Base-by-base conservation (phyloP, 2,888 invertebrate genomes). In the Auanema sp. region DNA sequence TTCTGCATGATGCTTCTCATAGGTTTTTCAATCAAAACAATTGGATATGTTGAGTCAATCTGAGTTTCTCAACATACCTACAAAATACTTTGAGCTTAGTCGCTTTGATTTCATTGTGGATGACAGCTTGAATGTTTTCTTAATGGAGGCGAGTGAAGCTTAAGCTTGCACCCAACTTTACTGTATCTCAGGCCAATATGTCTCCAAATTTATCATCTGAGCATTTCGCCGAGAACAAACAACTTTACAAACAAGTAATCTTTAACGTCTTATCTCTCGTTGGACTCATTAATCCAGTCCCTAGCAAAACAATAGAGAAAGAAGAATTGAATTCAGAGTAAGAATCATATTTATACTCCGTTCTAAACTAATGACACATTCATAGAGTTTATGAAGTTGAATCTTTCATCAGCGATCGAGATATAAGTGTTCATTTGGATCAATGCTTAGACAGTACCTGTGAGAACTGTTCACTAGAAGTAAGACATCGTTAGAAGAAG, bases 121-220 rank as follows among this genome's bases (percentile, higher is more conserved):
- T 84, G 91, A 92, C 72, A 87, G 92, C 59, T 84, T 96, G 0
- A 90, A 90, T 55, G 91, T 95, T 0, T 91, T 89, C 80, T 87
- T 94, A 6, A 90, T 97, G 89, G 97, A 97, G 87, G 88, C 87
- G 73, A 76, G 79, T 54, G 1, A 16, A 58, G 54, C 16, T 25
- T 33, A 25, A n/a, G 10, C 11, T n/a, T 14, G 41, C 23, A 42
- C 16, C 11, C 33, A 33, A 43, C 2, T 24, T 33, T 23, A 49
- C 5, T 42, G 14, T 21, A 16, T 83, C 84, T 43, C 78, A 87
- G 87, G 95, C 93, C 0, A 97, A 97, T 83, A 96, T 97, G 97
- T 94, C 94, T 14, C 97, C 97, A 0, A 97, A 97, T 87, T 87
- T 97, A 64, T 93, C 93, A 0, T 93, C 95, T 0, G 90, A 90